Evolutionary conservation across 2,113 vertebrate species (phyloP), one percentile per base, ranked within the genome.

Genomic region (Tamias sibiricus): DNA sequence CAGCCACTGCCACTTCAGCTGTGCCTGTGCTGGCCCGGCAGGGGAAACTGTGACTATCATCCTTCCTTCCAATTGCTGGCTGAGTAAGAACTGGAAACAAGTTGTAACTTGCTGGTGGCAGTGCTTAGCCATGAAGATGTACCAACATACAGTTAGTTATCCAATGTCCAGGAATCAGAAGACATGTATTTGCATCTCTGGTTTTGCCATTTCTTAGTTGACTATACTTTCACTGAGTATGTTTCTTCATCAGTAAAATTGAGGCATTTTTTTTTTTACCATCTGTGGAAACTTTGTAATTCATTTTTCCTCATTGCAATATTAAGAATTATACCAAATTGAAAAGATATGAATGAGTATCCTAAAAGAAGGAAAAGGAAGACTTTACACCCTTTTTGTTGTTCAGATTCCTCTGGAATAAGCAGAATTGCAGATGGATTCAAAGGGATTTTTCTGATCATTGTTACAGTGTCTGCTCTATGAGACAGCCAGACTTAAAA

Each of bases 301-400:
- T 98, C 54, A 52, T 82, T 97, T 81, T 97, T 86, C 80, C 22
- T 97, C 62, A 85, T 90, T 79, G 52, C 80, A 71, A 40, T 87
- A 86, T 90, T 94, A 95, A 98, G 82, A 95, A 94, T 47, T 96
- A 82, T 30, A 95, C 64, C 91, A 92, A 68, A 91, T 52, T 81
- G 79, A 92, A 98, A 96, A 98, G 98, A 98, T 98, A 99, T 99
- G 99, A 99, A 99, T 28, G 99, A 99, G 42, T 98, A 99, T 97
- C 99, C 99, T 95, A 99, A 99, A 98, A 99, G 99, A 98, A 98
- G 99, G 82, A 99, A 99, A 98, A 99, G 99, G 98, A 99, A 99
- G 98, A 99, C 99, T 81, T 97, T 98, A 75, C 99, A 99, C 79
- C 99, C 98, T 90, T 99, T 99, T 95, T 98, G 98, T 93, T 99